These are phyloP conservation scores for Ips nitidus DNA, from an alignment of 1,140 invertebrate genomes.

Conservation along the genomic window DNA sequence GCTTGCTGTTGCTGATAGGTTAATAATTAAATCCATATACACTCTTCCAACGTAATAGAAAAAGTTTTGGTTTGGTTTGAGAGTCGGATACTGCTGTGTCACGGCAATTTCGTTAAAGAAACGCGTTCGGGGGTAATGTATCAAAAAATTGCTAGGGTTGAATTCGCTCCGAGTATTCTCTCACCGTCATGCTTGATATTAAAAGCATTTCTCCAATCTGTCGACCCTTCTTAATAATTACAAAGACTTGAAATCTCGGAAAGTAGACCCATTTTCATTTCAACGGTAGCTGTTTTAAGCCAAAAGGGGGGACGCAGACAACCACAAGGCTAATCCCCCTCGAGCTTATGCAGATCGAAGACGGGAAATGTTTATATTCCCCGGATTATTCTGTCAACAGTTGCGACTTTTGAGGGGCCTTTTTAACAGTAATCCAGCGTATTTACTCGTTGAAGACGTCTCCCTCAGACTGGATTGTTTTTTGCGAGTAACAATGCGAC, in stretches of 20 bases:
- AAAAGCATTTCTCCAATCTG: too few relatives aligned
- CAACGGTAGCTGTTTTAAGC: too few relatives aligned
- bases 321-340: constrained; percentile 27
- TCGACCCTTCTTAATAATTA: too few relatives aligned
- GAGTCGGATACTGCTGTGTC: not conserved
- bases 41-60: constrained; percentile 7
- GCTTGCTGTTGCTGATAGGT: constrained; percentile 12
- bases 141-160: too few relatives aligned
- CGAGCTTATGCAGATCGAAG: constrained; percentile 33
- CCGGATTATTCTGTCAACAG: constrained; percentile 26
- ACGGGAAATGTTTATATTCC: constrained; percentile 35
- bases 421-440: constrained; percentile 21
- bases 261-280: too few relatives aligned
- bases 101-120: too few relatives aligned
- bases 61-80: constrained; percentile 1
- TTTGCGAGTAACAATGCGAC: not conserved
- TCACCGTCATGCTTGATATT: too few relatives aligned
- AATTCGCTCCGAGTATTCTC: too few relatives aligned
- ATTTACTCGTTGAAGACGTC: constrained; percentile 10
- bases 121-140: too few relatives aligned
- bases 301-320: not conserved
- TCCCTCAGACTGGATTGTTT: constrained; percentile 7
- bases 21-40: constrained; percentile 14
- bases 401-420: constrained; percentile 26
- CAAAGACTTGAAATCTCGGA: too few relatives aligned